phyloP scores from a whole-genome alignment of 2,113 vertebrate genomes.

The Alouatta palliata region DNA sequence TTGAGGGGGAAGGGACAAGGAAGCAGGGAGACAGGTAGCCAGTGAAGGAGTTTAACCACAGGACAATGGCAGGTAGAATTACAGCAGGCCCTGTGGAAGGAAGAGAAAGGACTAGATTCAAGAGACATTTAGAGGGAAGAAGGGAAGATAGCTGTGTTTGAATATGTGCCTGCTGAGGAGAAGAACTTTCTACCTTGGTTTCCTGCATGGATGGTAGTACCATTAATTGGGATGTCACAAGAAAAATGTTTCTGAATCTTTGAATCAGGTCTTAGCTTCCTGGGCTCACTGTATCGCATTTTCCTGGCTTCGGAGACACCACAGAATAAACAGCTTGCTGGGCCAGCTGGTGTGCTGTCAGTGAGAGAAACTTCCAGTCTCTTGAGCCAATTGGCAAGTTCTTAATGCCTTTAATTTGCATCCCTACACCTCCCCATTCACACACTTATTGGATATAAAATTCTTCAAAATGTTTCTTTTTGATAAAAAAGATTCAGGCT shows the following conservation, averaged over 20 bases:
- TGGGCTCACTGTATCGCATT: neutral
- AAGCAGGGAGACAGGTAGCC: neutral
- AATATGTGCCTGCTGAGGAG: neutral
- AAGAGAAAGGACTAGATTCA: neutral
- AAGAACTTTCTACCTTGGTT: neutral
- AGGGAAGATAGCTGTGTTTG: neutral
- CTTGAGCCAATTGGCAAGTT: conserved; percentile 7
- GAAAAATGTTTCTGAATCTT: neutral
- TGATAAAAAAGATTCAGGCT: neutral
- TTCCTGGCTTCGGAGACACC: neutral
- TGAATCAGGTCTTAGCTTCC: neutral
- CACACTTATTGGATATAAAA: neutral
- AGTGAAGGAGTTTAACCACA: neutral
- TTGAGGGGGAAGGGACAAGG: neutral
- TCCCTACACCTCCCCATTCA: neutral
- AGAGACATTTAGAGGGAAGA: neutral
- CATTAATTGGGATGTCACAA: neutral
- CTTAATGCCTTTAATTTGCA: neutral
- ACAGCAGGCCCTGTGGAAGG: neutral
- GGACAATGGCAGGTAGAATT: neutral
- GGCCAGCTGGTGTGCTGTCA: neutral
- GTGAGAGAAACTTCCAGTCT: neutral
- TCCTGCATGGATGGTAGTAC: neutral
- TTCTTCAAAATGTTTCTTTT: conserved; percentile 32
- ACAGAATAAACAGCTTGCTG: neutral